Evolutionary conservation across 2,797 vertebrate species (phyloP), one percentile per base, ranked within the genome.

Genomic region (Taeniopygia guttata): DNA sequence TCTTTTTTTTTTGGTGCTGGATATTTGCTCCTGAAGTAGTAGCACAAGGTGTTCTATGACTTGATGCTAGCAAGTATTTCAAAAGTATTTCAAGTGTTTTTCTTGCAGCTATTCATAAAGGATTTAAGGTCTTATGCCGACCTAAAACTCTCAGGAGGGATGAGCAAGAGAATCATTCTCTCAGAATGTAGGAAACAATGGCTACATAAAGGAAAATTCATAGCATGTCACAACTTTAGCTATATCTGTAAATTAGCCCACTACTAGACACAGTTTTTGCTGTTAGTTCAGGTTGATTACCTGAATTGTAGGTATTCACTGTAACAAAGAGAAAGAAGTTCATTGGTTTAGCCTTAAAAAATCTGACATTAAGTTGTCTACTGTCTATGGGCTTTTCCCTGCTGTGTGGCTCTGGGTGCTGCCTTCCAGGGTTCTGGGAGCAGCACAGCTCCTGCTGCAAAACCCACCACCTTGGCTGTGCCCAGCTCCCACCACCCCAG

Each of bases 251-350:
- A 51, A 59, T 45, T 52, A 52, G 13, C 46, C 30, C 30, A 29
- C 49, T 74, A 21, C 8, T 20, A 63, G 78, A 55, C 23, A 17
- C 18, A 25, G 83, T 49, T 81, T 79, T 66, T 84, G 64, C 59
- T 63, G 13, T 90, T 45, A 43, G 78, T 77, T 94, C 69, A 73
- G 68, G 73, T 55, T 83, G 84, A 93, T 95, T 92, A 84, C 29
- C 49, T 23, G 45, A 72, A 40, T 67, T 82, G 30, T 6, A 75
- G 51, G 11, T 78, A 67, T 52, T 55, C 51, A 51, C 86, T 93
- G 55, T 29, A 89, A 90, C 42, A 51, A 91, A 93, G 91, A 72
- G 19, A 27, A 81, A 89, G 62, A 78, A 81, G 27, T 62, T 94
- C 42, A 77, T 78, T 68, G 36, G 51, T 59, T 79, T 87, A 78